Base-by-base conservation (phyloP, 1,140 invertebrate species). In the Zeugodacus cucurbitae region DNA sequence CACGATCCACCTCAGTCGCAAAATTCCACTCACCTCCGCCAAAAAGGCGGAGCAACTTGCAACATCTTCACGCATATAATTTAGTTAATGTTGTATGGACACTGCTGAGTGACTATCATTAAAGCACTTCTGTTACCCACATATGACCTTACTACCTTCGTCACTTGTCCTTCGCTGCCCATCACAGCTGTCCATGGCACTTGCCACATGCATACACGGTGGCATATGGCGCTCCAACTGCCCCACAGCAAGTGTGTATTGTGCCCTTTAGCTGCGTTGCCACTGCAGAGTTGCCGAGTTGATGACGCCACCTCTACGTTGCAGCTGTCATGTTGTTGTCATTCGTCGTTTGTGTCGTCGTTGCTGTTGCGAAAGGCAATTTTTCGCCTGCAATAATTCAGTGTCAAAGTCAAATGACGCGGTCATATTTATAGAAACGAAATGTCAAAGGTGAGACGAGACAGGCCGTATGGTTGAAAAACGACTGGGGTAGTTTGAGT, bases 341-440 rank as follows among this genome's bases (percentile, higher is more conserved):
- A 82, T 54, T 41, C 22, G 58, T 5, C 22, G 22, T 22, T 62
- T 62, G 58, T 62, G 37, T 74, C 37, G 70, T n/a, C 14, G 74
- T 82, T 82, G 74, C 48, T 82, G 74, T 82, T 44, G 74, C 41
- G 44, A 82, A 82, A 54, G 41, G 74, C 74, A 44, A 82, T 48
- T 82, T 82, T 82, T 82, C 74, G 74, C 74, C 29, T 48, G 74
- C 74, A 82, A 82, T 82, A 82, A 82, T 82, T 82, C 74, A 82
- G 74, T 82, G 74, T 82, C 74, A 82, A 82, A 82, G 74, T 82
- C 74, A 82, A 82, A 82, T 82, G 74, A 48, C 74, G 74, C 74
- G 74, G 74, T 82, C 74, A 82, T 82, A 82, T 82, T 82, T 82
- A 82, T 82, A 82, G 74, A 82, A 82, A 82, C 74, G 74, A 82